phyloP scores from a whole-genome alignment of 2,113 vertebrate species.

The Bos javanicus region DNA sequence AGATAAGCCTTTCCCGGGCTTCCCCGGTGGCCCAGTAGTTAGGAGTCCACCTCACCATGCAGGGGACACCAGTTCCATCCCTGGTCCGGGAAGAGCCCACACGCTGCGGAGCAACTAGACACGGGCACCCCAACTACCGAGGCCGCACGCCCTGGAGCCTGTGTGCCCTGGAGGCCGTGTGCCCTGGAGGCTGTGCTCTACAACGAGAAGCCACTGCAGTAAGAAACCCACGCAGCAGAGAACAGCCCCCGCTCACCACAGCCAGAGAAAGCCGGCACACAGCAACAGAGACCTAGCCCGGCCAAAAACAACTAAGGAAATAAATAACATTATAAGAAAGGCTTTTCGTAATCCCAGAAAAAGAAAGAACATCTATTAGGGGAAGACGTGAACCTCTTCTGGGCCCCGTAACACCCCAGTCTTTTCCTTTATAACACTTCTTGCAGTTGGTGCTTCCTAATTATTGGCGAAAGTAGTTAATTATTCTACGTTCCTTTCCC shows the following conservation, averaged over 20 bases:
- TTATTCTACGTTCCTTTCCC: neutral
- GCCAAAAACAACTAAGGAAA: neutral
- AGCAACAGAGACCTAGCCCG: neutral
- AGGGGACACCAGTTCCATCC: neutral
- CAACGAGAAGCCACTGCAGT: neutral
- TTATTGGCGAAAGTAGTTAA: neutral
- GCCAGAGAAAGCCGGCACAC: neutral
- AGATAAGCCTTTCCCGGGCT: neutral
- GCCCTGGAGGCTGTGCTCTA: neutral
- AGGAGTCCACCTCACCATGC: neutral
- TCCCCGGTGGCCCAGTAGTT: neutral
- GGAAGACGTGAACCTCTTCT: neutral
- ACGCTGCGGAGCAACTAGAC: neutral
- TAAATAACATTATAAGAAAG: neutral
- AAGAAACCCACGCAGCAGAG: neutral
- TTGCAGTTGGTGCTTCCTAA: neutral
- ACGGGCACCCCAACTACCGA: neutral
- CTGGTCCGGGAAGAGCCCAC: neutral
- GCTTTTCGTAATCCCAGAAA: neutral
- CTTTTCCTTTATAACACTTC: neutral
- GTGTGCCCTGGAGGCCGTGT: accelerated
- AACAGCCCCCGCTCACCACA: neutral
- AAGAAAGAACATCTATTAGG: neutral
- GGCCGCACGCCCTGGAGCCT: neutral
- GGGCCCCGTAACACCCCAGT: neutral